These are phyloP conservation scores for Phania funesta DNA, from an alignment of 2,888 invertebrate species.

Conservation along the genomic window DNA sequence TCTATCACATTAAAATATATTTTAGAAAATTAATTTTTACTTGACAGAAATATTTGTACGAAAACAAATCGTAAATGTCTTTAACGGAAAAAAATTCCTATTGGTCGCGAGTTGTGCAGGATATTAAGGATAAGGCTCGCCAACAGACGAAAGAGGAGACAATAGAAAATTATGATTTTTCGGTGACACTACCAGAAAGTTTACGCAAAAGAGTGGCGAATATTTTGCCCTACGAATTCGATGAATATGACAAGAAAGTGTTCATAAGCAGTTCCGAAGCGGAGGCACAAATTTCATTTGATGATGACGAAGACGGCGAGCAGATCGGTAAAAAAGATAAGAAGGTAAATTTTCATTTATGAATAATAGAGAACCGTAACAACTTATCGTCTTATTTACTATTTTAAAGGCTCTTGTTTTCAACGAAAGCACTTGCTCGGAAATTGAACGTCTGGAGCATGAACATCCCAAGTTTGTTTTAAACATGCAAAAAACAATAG, in stretches of 20 bases:
- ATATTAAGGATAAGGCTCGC: slow-evolving; percentile 72
- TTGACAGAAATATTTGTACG: neutral
- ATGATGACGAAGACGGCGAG: slow-evolving; percentile 67
- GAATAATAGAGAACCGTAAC: neutral
- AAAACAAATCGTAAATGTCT: slow-evolving; percentile 38
- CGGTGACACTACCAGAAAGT: slow-evolving; percentile 74
- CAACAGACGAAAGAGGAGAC: slow-evolving; percentile 62
- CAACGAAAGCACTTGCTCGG: slow-evolving; percentile 76
- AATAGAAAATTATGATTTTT: slow-evolving; percentile 73
- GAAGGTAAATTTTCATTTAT: slow-evolving; percentile 1
- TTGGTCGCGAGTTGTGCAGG: slow-evolving; percentile 75
- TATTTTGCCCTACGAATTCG: slow-evolving; percentile 75
- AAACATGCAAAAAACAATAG: slow-evolving; percentile 72
- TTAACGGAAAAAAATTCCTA: slow-evolving; percentile 70
- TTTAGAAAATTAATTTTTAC: neutral
- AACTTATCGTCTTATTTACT: neutral
- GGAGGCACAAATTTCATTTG: slow-evolving; percentile 66
- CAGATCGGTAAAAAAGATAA: slow-evolving; percentile 35
- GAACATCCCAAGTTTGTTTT: slow-evolving; percentile 73
- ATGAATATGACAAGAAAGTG: slow-evolving; percentile 73
- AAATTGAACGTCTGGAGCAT: slow-evolving; percentile 75
- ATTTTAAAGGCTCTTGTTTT: slow-evolving; percentile 57
- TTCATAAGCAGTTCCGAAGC: slow-evolving; percentile 73
- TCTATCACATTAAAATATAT: neutral
- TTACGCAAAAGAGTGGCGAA: slow-evolving; percentile 74